These are phyloP conservation scores for Molossus alvarezi DNA, from an alignment of 2,797 vertebrate species.

Conservation along the genomic window DNA sequence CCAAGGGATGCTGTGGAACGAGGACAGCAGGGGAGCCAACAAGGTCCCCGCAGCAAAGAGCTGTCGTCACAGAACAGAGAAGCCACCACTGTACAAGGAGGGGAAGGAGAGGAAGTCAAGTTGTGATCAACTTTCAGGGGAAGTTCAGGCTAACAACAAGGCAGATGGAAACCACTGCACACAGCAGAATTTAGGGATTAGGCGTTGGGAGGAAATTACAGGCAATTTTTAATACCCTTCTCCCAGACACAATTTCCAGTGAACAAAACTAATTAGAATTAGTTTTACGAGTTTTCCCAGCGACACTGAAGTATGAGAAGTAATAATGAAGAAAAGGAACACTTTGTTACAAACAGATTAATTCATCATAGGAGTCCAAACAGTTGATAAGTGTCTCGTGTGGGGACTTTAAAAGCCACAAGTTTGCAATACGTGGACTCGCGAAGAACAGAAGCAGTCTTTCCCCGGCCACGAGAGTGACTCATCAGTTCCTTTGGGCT, in stretches of 20 bases:
- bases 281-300: constrained; percentile 49
- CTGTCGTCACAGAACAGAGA: background rate
- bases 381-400: background rate
- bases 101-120: background rate
- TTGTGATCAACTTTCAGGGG: background rate
- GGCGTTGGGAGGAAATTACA: background rate
- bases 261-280: constrained; percentile 35
- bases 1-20: background rate
- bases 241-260: background rate
- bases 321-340: constrained; percentile 52
- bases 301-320: constrained; percentile 45
- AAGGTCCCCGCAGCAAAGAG: background rate
- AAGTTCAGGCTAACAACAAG: background rate
- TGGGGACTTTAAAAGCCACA: constrained; percentile 40
- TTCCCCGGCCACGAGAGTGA: too few species aligned
- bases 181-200: background rate
- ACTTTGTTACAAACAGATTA: constrained; percentile 39
- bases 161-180: background rate
- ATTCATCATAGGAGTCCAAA: constrained; percentile 32
- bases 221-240: background rate
- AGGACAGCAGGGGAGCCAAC: background rate
- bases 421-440: background rate
- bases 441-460: background rate
- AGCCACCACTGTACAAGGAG: background rate
- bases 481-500: accelerated